A percentile compares a stretch with the other conserved stretches of the same genome.
Evolutionary conservation across 2,113 vertebrate species (phyloP).

Genomic region (Nothobranchius furzeri): DNA sequence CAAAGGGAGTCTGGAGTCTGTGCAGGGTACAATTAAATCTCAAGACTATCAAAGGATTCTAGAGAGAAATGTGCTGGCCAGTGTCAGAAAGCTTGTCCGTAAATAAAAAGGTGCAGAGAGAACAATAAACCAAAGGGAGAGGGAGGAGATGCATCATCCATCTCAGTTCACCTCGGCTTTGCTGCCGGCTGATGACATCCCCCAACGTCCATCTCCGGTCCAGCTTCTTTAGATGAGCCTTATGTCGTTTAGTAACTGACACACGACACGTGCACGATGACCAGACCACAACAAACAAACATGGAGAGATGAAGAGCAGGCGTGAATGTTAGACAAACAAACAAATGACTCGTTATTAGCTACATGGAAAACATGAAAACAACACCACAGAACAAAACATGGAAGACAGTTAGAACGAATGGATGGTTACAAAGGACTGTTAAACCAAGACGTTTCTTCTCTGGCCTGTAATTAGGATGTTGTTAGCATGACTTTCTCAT

Average conservation of each 20-base stretch:
- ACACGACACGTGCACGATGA: conserved; percentile 48
- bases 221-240: conserved; percentile 96
- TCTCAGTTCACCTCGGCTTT: conserved; percentile 93
- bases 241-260: conserved; percentile 97
- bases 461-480: conserved; percentile 70
- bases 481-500: conserved; percentile 58
- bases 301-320: conserved; percentile 61
- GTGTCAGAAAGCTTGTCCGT: no score
- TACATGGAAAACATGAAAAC: conserved; percentile 58
- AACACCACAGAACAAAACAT: conserved; percentile 51
- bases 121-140: conserved; percentile 21
- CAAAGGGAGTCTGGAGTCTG: no score
- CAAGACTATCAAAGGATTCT: no score
- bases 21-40: no score
- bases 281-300: conserved; percentile 59
- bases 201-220: conserved; percentile 98
- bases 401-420: conserved; percentile 53
- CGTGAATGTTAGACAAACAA: conserved; percentile 64
- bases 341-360: conserved; percentile 63
- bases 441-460: conserved; percentile 56
- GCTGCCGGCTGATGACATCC: conserved; percentile 97
- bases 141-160: conserved; percentile 46
- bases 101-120: conserved; percentile 17
- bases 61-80: no score
- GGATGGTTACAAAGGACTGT: conserved; percentile 64